Evolutionary conservation across 2,888 invertebrate genomes (phyloP), one percentile per base, ranked within the genome.

Genomic region (Eucriotettix oculatus): DNA sequence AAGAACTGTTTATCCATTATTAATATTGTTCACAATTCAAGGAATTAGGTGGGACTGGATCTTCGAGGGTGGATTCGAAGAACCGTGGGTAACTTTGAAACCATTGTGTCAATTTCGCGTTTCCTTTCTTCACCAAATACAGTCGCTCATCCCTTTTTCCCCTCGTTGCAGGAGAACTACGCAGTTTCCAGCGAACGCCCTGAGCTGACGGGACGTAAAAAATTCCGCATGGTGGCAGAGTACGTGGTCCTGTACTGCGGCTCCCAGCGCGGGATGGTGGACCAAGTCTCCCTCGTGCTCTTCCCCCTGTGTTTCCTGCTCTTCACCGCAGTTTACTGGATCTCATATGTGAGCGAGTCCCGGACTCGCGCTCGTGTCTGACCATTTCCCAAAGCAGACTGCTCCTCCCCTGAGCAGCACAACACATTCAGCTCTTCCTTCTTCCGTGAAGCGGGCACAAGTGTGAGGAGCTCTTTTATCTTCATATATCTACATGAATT

Each of bases 241-340:
- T 75, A 76, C 58, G 79, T 78, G 10, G 75, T 81, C 44, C 76
- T 82, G 71, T 82, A 79, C 68, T 81, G 81, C 67, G 82, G 82
- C 67, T 80, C 81, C 63, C 80, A 80, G 68, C 76, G 81, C 64
- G 82, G 81, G 42, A 73, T 78, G 52, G 72, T 82, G 62, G 81
- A 82, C 70, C 78, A 79, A 68, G 77, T 78, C 64, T 81, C 81
- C 10, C 75, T 82, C n/a, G 78, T 80, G 64, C 63, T 81, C 53
- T 82, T 82, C 69, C 82, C 82, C 1, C 63, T 80, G 61, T 77
- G 79, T 69, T 82, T 82, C 71, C 64, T 77, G 44, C 73, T 81
- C 7, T 82, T 82, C 68, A 75, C 79, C 54, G 70, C 78, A 62
- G 77, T 78, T 62, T 82, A 81, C 69, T 82, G 81, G 82, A 78